phyloP scores from a whole-genome alignment of 2,113 vertebrate species.

The Paedocypris sp. region DNA sequence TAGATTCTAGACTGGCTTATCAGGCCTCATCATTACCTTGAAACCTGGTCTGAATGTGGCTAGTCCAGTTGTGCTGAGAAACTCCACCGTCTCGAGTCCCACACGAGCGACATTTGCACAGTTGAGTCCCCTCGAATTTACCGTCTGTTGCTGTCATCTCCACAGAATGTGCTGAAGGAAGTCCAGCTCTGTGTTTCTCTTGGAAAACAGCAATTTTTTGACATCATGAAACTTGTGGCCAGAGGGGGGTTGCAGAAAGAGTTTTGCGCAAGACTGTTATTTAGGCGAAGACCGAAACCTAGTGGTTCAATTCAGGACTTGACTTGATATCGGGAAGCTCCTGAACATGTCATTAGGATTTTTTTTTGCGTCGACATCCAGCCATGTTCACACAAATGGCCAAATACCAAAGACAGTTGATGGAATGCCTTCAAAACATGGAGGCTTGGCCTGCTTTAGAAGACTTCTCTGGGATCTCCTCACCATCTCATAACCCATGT shows the following conservation, averaged over 20 bases:
- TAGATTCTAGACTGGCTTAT: slow-evolving; percentile 33
- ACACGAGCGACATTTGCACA: too few relatives aligned
- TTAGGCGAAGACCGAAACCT: background rate
- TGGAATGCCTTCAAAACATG: too few relatives aligned
- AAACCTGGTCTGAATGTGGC: slow-evolving; percentile 41
- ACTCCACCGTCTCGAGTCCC: slow-evolving; percentile 20
- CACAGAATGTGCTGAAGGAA: background rate
- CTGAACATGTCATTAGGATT: too few relatives aligned
- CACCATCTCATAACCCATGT: background rate
- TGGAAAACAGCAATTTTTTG: background rate
- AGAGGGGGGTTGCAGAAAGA: background rate
- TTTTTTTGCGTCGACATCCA: too few relatives aligned
- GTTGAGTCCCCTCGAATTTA: too few relatives aligned
- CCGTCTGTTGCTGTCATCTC: slow-evolving; percentile 4
- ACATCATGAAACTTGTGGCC: background rate
- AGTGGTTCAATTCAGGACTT: background rate
- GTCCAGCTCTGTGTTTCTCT: background rate
- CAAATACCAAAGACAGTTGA: too few relatives aligned
- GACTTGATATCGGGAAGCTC: too few relatives aligned
- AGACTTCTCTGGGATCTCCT: background rate
- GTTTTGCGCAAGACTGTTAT: background rate
- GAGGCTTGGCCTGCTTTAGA: too few relatives aligned
- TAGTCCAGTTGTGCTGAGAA: slow-evolving; percentile 40
- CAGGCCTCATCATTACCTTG: slow-evolving; percentile 29
- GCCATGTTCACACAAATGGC: too few relatives aligned